A percentile compares a stretch with the other conserved stretches of the same genome.
phyloP scores from a whole-genome alignment of 2,113 vertebrate species.

The Polypterus bichir region DNA sequence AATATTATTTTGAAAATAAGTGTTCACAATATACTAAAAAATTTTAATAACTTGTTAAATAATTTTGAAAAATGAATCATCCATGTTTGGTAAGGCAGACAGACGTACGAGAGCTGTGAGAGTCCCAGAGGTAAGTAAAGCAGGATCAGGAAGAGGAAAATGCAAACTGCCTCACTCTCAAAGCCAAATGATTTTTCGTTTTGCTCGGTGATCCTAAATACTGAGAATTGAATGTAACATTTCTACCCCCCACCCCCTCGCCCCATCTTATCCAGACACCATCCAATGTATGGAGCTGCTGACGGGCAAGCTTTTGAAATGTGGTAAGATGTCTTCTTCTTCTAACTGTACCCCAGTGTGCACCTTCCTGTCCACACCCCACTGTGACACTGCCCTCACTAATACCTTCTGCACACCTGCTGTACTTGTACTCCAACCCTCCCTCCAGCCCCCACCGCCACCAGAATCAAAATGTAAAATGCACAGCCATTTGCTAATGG shows the following conservation, averaged over 20 bases:
- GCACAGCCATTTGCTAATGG: too few relatives aligned
- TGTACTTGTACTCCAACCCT: background rate
- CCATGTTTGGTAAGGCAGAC: too few relatives aligned
- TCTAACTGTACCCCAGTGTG: conserved; percentile 6
- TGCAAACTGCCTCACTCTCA: too few relatives aligned
- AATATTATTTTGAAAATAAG: too few relatives aligned
- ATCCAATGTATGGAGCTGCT: conserved; percentile 72
- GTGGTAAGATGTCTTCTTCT: conserved; percentile 67
- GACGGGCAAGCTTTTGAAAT: conserved; percentile 81
- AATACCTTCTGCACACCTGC: conserved; percentile 8
- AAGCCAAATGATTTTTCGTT: background rate
- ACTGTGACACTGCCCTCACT: conserved; percentile 20
- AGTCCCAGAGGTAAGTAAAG: too few relatives aligned
- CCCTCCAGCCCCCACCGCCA: background rate
- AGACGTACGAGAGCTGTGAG: too few relatives aligned
- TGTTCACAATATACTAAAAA: too few relatives aligned
- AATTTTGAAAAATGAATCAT: too few relatives aligned
- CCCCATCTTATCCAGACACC: conserved; percentile 57
- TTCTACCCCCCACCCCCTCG: conserved; percentile 5
- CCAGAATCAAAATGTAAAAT: too few relatives aligned
- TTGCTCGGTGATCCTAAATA: background rate
- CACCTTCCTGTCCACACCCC: conserved; percentile 5
- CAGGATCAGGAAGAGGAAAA: too few relatives aligned
- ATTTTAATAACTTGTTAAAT: too few relatives aligned
- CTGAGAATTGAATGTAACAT: conserved; percentile 1